Evolutionary conservation across 2,113 vertebrate genomes (phyloP).

Genomic region (Lutjanus erythropterus): DNA sequence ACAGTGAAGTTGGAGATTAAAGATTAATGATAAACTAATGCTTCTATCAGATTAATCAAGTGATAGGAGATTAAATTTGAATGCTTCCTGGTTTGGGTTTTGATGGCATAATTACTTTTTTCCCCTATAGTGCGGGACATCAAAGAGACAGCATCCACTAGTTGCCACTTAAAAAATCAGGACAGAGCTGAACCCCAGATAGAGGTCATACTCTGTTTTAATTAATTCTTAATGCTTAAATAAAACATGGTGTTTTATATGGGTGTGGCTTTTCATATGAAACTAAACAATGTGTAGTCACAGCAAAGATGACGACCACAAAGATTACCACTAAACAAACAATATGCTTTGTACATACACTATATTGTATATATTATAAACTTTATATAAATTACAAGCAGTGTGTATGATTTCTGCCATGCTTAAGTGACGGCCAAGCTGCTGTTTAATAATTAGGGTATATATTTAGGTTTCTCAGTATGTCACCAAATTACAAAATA

Average conservation of each 20-base stretch:
- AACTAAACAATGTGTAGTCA: background rate
- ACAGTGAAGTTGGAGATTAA: conserved; percentile 58
- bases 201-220: conserved; percentile 26
- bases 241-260: background rate
- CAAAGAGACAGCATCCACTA: conserved; percentile 18
- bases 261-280: background rate
- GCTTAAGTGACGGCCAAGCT: conserved; percentile 7
- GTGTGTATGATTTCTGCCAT: background rate
- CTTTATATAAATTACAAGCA: background rate
- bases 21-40: conserved; percentile 72
- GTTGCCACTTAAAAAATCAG: background rate
- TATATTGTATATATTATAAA: background rate
- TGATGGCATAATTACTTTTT: conserved; percentile 52
- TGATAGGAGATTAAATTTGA: conserved; percentile 56
- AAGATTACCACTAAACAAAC: background rate
- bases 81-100: conserved; percentile 45
- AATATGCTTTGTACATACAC: background rate
- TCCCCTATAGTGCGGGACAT: conserved; percentile 6
- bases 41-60: conserved; percentile 69
- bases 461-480: background rate
- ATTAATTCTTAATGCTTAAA: conserved; percentile 11
- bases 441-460: background rate
- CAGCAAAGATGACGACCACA: background rate
- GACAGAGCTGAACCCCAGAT: conserved; percentile 1
- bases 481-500: background rate